Percentiles rank a stretch among this genome's conserved stretches.
Evolutionary conservation across 2,888 invertebrate genomes (phyloP).

Genomic region (Sinohyriopsis cumingii): DNA sequence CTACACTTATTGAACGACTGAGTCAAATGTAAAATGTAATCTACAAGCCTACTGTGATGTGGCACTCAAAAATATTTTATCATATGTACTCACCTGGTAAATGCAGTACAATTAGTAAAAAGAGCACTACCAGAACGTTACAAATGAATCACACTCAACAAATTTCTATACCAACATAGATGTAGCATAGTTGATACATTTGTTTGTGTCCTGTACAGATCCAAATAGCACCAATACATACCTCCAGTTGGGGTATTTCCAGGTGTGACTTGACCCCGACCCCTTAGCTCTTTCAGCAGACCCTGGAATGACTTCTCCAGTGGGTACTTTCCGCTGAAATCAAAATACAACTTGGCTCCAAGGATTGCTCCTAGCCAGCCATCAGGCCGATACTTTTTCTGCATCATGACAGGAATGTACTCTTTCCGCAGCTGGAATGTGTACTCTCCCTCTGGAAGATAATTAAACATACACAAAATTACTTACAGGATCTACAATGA

Average conservation of each 20-base stretch:
- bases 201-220: no score
- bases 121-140: no score
- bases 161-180: no score
- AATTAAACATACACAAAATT: neutral
- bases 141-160: no score
- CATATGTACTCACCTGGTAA: no score
- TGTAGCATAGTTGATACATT: no score
- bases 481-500: neutral
- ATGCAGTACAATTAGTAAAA: no score
- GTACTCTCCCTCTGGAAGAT: slow-evolving; percentile 66
- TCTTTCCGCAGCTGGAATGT: slow-evolving; percentile 65
- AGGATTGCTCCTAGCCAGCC: slow-evolving; percentile 69
- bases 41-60: no score
- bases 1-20: no score
- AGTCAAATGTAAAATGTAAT: no score
- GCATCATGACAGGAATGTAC: slow-evolving; percentile 67
- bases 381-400: slow-evolving; percentile 65
- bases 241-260: slow-evolving; percentile 35
- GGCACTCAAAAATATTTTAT: no score
- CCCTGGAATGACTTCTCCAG: slow-evolving; percentile 61
- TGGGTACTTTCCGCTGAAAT: slow-evolving; percentile 67
- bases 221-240: slow-evolving; percentile 5
- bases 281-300: slow-evolving; percentile 62
- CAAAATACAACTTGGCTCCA: slow-evolving; percentile 66
- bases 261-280: slow-evolving; percentile 48